Conservation (phyloP, 2,888 invertebrate species). For the Nephrotoma flavescens region DNA sequence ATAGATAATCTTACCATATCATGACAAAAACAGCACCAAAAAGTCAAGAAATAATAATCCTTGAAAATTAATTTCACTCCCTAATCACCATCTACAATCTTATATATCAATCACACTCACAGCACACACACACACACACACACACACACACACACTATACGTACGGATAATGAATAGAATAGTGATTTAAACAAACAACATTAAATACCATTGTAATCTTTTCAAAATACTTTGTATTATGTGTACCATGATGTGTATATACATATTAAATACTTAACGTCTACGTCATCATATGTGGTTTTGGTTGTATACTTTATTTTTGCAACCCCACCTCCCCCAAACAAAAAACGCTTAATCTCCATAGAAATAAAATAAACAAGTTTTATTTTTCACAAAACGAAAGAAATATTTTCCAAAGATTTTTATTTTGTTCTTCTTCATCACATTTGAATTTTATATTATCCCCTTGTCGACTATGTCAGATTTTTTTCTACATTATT, state of each 20-base stretch:
- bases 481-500: background rate
- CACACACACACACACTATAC: background rate
- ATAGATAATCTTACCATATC: background rate
- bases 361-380: background rate
- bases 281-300: background rate
- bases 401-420: background rate
- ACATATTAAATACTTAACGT: background rate
- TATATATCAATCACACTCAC: background rate
- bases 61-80: background rate
- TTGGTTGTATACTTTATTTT: background rate
- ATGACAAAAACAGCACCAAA: background rate
- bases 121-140: background rate
- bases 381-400: no score
- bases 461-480: background rate
- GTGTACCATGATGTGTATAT: background rate
- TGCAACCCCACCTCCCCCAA: background rate
- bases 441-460: background rate
- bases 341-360: background rate
- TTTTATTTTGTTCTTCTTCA: background rate
- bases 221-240: background rate
- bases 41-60: background rate
- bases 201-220: background rate
- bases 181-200: background rate
- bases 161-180: background rate
- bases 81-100: background rate